Conservation (phyloP, 2,797 vertebrate genomes). For the Sphenopsis melanotis region DNA sequence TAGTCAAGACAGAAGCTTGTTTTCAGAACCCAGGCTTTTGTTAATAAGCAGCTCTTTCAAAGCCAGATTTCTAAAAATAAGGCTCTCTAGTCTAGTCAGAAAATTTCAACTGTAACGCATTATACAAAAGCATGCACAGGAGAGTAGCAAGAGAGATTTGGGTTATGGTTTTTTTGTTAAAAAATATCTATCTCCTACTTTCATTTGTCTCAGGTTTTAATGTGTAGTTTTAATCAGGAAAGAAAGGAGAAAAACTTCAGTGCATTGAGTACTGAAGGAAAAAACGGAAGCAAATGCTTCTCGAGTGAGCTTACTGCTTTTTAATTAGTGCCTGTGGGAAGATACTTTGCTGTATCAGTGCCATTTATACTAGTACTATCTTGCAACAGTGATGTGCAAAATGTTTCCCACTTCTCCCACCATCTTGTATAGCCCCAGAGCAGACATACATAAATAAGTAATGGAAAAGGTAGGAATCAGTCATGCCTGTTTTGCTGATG, state of each 20-base stretch:
- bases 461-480: conserved; percentile 26
- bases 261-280: not conserved
- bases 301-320: conserved; percentile 48
- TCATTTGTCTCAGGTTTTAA: conserved; percentile 3
- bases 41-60: not conserved
- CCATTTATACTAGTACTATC: conserved; percentile 25
- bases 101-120: not conserved
- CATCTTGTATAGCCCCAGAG: conserved; percentile 28
- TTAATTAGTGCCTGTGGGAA: conserved; percentile 72
- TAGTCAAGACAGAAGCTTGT: not conserved
- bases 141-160: not conserved
- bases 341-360: conserved; percentile 15
- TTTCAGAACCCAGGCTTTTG: not conserved
- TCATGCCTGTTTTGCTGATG: conserved; percentile 27
- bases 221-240: not conserved
- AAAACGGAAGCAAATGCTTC: not conserved
- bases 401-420: conserved; percentile 44
- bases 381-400: conserved; percentile 57
- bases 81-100: not conserved
- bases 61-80: not conserved
- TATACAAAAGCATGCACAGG: not conserved
- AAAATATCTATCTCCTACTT: not conserved
- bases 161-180: not conserved
- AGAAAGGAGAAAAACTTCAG: conserved; percentile 8
- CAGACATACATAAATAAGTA: conserved; percentile 62